Percentiles rank a stretch among this genome's conserved stretches.
Conservation (phyloP, 2,113 vertebrate genomes). For the Hyla sarda region DNA sequence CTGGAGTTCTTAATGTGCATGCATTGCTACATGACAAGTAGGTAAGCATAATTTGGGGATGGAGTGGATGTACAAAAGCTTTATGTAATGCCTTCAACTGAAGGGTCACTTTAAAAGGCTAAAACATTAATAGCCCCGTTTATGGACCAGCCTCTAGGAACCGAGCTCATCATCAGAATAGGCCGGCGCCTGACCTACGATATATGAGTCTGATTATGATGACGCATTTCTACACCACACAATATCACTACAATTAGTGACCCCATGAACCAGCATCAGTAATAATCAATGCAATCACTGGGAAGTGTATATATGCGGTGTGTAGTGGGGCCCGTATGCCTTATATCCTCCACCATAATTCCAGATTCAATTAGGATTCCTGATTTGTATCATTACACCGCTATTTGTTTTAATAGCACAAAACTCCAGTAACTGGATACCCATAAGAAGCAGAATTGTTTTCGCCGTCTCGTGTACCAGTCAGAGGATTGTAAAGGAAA, state of each 20-base stretch:
- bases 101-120: neutral
- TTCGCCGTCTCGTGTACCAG: neutral
- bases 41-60: too few species aligned
- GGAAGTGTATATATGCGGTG: neutral
- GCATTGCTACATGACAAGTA: too few species aligned
- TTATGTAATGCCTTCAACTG: too few species aligned
- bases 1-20: too few species aligned
- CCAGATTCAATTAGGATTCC: conserved; percentile 23
- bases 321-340: neutral
- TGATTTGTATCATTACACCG: conserved; percentile 16
- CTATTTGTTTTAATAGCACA: conserved; percentile 11
- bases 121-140: neutral
- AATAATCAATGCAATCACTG: conserved; percentile 8
- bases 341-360: too few species aligned
- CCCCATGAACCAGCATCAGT: neutral
- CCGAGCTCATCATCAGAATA: neutral
- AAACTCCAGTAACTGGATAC: neutral
- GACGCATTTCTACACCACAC: neutral
- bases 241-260: conserved; percentile 15
- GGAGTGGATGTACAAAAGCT: too few species aligned
- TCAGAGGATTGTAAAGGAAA: neutral
- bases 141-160: neutral
- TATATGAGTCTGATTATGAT: neutral
- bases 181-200: neutral
- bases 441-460: neutral